Percentiles rank a stretch among this genome's conserved stretches.
These are phyloP conservation scores for Benthosema pterotum DNA, from an alignment of 2,797 vertebrate genomes.

Conservation along the genomic window DNA sequence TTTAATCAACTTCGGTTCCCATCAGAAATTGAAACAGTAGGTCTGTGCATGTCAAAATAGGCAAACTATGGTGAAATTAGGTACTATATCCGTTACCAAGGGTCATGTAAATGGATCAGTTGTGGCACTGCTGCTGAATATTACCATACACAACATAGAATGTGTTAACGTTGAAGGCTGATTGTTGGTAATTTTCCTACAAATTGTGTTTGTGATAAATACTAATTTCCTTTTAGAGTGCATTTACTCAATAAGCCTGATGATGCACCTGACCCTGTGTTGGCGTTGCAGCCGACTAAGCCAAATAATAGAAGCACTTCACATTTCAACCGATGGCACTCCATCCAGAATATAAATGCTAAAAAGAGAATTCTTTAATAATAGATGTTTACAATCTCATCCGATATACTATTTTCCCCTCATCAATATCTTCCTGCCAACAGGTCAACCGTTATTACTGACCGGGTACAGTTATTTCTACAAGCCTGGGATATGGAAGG, in stretches of 20 bases:
- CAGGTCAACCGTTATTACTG: background rate
- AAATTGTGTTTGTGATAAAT: too few species aligned
- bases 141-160: too few species aligned
- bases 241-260: too few species aligned
- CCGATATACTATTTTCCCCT: background rate
- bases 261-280: background rate
- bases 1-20: background rate
- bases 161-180: too few species aligned
- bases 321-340: background rate
- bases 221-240: too few species aligned
- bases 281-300: background rate
- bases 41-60: too few species aligned
- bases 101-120: too few species aligned
- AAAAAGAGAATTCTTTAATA: background rate
- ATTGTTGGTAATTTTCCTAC: too few species aligned
- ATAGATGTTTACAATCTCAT: slow-evolving; percentile 2
- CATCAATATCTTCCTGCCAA: background rate
- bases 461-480: slow-evolving; percentile 9
- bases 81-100: too few species aligned
- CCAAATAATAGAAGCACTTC: background rate
- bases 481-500: slow-evolving; percentile 20
- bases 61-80: too few species aligned
- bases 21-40: background rate
- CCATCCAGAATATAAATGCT: slow-evolving; percentile 11
- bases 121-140: too few species aligned